Conservation (phyloP, 2,888 invertebrate species). For the Eupelmus urozonus region DNA sequence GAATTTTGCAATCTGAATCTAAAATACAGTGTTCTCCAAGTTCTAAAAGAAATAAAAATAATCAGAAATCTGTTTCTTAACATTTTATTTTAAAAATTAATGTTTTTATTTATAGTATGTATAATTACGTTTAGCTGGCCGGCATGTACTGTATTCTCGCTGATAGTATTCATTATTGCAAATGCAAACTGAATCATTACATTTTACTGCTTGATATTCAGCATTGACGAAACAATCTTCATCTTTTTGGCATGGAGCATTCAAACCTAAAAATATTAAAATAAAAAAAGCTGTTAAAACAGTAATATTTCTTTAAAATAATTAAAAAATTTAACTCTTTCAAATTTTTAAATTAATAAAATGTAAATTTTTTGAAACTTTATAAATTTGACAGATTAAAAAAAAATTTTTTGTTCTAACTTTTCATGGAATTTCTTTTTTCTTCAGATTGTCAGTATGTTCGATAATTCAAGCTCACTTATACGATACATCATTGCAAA, state of each 20-base stretch:
- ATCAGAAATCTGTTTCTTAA: no score
- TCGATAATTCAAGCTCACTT: no score
- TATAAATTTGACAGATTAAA: no score
- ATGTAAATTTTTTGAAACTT: not conserved
- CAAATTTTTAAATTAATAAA: slow-evolving; percentile 59
- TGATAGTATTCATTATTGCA: slow-evolving; percentile 71
- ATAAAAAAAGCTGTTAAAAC: no score
- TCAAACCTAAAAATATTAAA: no score
- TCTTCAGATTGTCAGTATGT: no score
- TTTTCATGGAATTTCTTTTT: no score
- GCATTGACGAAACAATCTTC: slow-evolving; percentile 69
- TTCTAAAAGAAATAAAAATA: not conserved
- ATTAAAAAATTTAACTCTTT: no score
- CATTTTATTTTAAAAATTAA: no score
- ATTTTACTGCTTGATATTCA: slow-evolving; percentile 67
- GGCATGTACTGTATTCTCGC: slow-evolving; percentile 72
- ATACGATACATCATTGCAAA: no score
- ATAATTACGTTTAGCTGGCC: slow-evolving; percentile 61
- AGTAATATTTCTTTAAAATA: no score
- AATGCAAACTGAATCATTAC: slow-evolving; percentile 63
- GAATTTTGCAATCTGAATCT: slow-evolving; percentile 25
- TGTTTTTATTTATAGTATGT: not conserved
- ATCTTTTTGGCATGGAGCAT: slow-evolving; percentile 63
- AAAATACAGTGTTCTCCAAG: slow-evolving; percentile 23
- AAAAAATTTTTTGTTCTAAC: no score